Conservation (phyloP, 2,888 invertebrate genomes). For the Aradus depressus region DNA sequence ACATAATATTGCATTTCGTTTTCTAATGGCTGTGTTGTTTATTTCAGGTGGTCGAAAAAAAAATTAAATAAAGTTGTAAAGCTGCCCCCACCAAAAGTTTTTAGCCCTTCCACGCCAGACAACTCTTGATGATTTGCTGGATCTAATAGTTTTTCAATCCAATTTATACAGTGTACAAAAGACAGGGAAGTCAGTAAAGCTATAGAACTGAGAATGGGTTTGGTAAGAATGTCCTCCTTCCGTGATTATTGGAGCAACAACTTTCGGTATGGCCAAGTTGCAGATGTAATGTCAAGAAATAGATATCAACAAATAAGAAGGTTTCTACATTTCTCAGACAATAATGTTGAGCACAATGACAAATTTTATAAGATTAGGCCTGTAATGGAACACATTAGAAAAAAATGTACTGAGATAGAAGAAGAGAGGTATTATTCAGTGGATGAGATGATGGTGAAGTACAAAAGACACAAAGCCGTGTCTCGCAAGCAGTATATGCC, state of each 20-base stretch:
- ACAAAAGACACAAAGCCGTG: slow-evolving; percentile 34
- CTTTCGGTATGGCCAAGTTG: neutral
- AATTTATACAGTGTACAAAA: slow-evolving; percentile 1
- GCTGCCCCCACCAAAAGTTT: too few relatives aligned
- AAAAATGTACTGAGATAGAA: slow-evolving; percentile 25
- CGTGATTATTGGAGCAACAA: slow-evolving; percentile 3
- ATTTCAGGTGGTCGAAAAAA: too few relatives aligned
- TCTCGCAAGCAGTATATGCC: slow-evolving; percentile 34
- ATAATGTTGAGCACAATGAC: neutral
- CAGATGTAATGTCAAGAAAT: slow-evolving; percentile 4
- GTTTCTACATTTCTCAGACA: slow-evolving; percentile 13
- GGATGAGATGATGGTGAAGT: slow-evolving; percentile 35
- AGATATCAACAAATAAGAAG: slow-evolving; percentile 6
- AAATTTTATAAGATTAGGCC: slow-evolving; percentile 8
- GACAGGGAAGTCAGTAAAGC: neutral
- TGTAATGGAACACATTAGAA: slow-evolving; percentile 1
- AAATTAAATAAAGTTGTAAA: too few relatives aligned
- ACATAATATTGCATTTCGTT: too few relatives aligned
- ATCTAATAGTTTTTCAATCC: too few relatives aligned
- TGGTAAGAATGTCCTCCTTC: slow-evolving; percentile 1
- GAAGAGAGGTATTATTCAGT: slow-evolving; percentile 32
- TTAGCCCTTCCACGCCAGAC: too few relatives aligned
- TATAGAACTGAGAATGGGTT: slow-evolving; percentile 13
- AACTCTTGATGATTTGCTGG: too few relatives aligned
- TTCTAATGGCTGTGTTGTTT: too few relatives aligned